A percentile compares a stretch with the other conserved stretches of the same genome.
Conservation (phyloP, 2,113 vertebrate species). For the Hippolais icterina region DNA sequence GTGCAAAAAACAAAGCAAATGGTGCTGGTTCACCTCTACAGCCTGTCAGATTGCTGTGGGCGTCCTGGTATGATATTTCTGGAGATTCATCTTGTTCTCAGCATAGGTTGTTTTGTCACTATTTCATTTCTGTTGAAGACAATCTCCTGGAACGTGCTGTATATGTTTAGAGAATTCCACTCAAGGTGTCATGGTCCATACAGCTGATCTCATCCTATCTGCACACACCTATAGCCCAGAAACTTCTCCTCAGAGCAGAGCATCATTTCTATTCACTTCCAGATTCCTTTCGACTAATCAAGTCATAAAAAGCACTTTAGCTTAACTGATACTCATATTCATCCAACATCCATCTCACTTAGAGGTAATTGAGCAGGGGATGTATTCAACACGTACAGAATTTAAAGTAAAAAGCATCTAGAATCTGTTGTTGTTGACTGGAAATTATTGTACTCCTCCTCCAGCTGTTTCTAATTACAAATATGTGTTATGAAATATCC, state of each 20-base stretch:
- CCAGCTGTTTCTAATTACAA: neutral
- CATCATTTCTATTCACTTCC: neutral
- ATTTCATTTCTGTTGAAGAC: neutral
- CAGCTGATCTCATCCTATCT: neutral
- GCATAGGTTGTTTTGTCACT: neutral
- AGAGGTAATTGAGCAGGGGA: neutral
- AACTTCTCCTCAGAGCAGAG: neutral
- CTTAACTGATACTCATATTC: neutral
- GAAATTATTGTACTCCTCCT: neutral
- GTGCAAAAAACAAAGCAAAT: neutral
- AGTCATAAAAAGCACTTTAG: neutral
- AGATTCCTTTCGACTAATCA: neutral
- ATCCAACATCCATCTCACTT: neutral
- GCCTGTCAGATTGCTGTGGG: neutral
- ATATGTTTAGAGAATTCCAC: neutral
- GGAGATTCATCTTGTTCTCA: neutral
- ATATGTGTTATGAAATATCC: neutral
- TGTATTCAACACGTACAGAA: neutral
- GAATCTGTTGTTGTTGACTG: neutral
- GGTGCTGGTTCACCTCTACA: neutral
- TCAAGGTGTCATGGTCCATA: neutral
- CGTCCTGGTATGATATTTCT: neutral
- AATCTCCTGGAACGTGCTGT: neutral
- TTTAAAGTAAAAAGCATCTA: neutral
- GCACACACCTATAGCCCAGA: neutral